Evolutionary conservation across 2,888 invertebrate species (phyloP), one percentile per base, ranked within the genome.

Genomic region (Operophtera brumata): DNA sequence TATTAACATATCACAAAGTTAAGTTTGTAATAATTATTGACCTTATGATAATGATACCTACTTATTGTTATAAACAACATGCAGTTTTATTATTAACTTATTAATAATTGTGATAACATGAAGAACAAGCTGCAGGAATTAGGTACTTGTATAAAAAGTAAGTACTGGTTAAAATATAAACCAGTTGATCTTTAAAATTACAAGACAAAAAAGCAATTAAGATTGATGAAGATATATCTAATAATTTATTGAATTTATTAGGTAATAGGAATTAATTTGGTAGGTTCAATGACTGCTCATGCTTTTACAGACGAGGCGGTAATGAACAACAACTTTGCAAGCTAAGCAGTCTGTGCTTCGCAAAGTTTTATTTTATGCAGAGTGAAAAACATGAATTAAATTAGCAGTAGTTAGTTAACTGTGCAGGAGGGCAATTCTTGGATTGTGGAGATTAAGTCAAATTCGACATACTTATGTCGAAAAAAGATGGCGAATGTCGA

Each of bases 121-220:
- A 34, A 34, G 11, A 34, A 4, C 30, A 30, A 30, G 30, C 9
- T 30, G 7, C 30, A 8, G 6, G 9, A 7, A 9, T 30, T 30
- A n/a, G n/a, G n/a, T n/a, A 30, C 30, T 30, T 10, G 8, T 10
- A 10, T 30, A 30, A 30, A 30, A 30, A 30, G 30, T 30, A 2
- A 3, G 8, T 30, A 7, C 30, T 20, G 20, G 20, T 20, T 20
- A 20, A 20, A 3, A 20, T 20, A 20, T 20, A 20, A 20, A 20
- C 4, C 20, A 34, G 11, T 34, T 58, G 50, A 54, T 37, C 43
- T 47, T 6, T 6, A 20, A 30, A 54, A 46, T 51, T 40, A 36
- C 35, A 50, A 47, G 20, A 20, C 20, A 20, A 50, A 61, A 54
- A 61, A 55, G 45, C 49, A 52, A 59, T 62, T 57, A 54, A 59